phyloP scores from a whole-genome alignment of 2,888 invertebrate species.

The Erebia ligea region DNA sequence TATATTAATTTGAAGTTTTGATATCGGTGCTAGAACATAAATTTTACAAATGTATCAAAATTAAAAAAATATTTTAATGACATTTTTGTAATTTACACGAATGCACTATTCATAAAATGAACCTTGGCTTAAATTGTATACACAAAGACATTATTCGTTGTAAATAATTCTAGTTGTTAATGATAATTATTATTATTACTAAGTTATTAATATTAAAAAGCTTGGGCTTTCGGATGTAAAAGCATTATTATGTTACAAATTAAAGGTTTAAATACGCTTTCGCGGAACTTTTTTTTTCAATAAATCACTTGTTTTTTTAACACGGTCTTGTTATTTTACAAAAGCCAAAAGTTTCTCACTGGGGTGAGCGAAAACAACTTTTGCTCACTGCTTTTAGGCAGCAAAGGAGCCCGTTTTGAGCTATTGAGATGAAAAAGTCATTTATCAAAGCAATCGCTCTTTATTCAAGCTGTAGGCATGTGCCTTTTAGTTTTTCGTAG shows the following conservation, averaged over 20 bases:
- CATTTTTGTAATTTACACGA: not conserved
- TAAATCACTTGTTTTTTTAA: slow-evolving; percentile 64
- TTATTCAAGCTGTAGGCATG: too few relatives aligned
- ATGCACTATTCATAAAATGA: not conserved
- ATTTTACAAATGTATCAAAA: not conserved
- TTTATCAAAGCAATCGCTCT: too few relatives aligned
- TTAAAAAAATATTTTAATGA: not conserved
- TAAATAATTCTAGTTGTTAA: slow-evolving; percentile 42
- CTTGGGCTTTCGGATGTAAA: slow-evolving; percentile 43
- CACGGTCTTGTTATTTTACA: slow-evolving; percentile 37
- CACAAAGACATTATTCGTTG: slow-evolving; percentile 44
- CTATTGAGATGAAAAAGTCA: too few relatives aligned
- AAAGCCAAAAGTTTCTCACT: too few relatives aligned
- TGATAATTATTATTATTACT: slow-evolving; percentile 31
- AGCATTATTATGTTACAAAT: slow-evolving; percentile 20
- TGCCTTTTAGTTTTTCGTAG: too few relatives aligned
- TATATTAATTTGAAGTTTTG: too few relatives aligned
- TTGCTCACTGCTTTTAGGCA: too few relatives aligned
- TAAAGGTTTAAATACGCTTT: slow-evolving; percentile 47
- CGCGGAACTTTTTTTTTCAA: slow-evolving; percentile 51
- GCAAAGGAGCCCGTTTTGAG: too few relatives aligned
- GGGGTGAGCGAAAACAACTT: too few relatives aligned
- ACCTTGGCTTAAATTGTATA: slow-evolving; percentile 27
- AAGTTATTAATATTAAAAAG: slow-evolving; percentile 5
- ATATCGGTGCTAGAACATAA: too few relatives aligned